Conservation (phyloP, 2,113 vertebrate genomes). For the Corythornis vintsioides region DNA sequence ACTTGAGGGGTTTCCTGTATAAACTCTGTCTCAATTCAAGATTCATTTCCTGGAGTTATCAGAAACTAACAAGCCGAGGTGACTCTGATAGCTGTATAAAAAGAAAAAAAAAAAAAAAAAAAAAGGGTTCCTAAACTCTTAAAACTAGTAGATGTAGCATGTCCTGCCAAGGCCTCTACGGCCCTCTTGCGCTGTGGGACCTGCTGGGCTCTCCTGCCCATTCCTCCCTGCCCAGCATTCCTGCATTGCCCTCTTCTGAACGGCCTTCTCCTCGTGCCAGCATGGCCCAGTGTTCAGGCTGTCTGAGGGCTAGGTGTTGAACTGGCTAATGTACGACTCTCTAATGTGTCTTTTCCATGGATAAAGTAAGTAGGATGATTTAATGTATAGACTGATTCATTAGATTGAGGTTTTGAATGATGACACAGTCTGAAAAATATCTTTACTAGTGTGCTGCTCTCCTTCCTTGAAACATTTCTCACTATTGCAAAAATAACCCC, state of each 20-base stretch:
- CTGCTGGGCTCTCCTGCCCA: neutral
- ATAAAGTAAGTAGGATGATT: neutral
- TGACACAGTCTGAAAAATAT: neutral
- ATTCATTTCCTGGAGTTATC: neutral
- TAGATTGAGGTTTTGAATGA: neutral
- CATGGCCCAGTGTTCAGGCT: neutral
- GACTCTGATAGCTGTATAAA: neutral
- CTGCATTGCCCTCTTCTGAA: neutral
- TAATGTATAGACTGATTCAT: neutral
- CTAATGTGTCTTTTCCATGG: neutral
- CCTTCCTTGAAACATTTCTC: neutral
- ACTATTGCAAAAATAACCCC: neutral
- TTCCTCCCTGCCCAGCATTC: neutral
- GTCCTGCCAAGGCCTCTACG: rapidly evolving
- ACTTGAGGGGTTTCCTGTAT: neutral
- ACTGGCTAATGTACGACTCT: neutral
- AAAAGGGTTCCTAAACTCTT: neutral
- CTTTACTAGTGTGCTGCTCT: neutral
- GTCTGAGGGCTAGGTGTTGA: neutral
- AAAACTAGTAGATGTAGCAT: neutral
- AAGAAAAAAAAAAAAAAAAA: neutral
- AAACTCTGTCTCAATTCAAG: neutral
- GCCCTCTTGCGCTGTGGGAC: neutral
- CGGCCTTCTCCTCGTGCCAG: neutral
- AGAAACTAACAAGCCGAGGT: neutral